A percentile compares a stretch with the other conserved stretches of the same genome.
phyloP scores from a whole-genome alignment of 2,888 invertebrate species.

The Oscheius sp. region DNA sequence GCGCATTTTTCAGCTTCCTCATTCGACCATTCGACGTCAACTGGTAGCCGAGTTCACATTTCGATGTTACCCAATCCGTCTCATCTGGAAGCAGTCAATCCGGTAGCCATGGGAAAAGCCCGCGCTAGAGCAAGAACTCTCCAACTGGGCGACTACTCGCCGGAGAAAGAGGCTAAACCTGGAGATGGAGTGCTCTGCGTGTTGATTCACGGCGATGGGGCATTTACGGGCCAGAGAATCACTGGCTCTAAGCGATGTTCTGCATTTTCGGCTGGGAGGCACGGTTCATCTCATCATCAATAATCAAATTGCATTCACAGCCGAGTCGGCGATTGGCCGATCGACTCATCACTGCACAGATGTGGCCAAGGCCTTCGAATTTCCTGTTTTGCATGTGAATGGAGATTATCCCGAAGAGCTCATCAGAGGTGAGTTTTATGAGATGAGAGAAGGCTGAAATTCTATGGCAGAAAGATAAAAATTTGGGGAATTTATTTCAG shows the following conservation, averaged over 20 bases:
- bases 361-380: constrained; percentile 85
- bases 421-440: too few species aligned
- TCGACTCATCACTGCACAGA: constrained; percentile 79
- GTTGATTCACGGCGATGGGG: constrained; percentile 93
- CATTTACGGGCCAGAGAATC: constrained; percentile 91
- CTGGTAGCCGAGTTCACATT: constrained; percentile 77
- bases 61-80: constrained; percentile 93
- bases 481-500: too few species aligned
- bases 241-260: constrained; percentile 82
- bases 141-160: constrained; percentile 79
- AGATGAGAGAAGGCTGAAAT: too few species aligned
- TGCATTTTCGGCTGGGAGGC: constrained; percentile 91
- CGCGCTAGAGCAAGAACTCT: constrained; percentile 66
- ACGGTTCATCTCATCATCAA: constrained; percentile 91
- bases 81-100: constrained; percentile 90
- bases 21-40: constrained; percentile 74
- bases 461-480: too few species aligned
- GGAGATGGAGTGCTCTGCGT: constrained; percentile 72
- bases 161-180: constrained; percentile 66
- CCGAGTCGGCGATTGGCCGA: constrained; percentile 69
- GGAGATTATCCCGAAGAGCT: constrained; percentile 88
- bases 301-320: constrained; percentile 76
- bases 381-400: constrained; percentile 93
- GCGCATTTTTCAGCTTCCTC: constrained; percentile 78
- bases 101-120: constrained; percentile 93